Evolutionary conservation across 1,140 invertebrate genomes (phyloP), one percentile per base, ranked within the genome.

Genomic region (Tribolium madens): DNA sequence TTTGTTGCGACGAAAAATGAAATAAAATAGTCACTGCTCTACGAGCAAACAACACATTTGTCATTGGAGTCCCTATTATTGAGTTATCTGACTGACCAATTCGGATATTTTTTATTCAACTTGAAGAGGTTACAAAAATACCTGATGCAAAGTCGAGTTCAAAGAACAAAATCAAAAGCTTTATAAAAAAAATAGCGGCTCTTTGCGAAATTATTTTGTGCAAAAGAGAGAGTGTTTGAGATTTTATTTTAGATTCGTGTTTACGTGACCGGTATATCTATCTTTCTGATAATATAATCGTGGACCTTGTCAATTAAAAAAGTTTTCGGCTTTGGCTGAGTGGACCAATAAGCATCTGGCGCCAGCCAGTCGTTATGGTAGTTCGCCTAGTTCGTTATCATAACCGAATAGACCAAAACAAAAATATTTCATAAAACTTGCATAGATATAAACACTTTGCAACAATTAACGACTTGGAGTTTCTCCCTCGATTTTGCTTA

Each of bases 301-400:
- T 31, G 21, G 57, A 31, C 17, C 10, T 64, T 64, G 57, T 64
- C 57, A 64, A 64, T 64, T 64, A 64, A 64, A 64, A 64, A 64
- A 64, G 57, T 64, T 64, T 64, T 64, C 52, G 57, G 21, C 6
- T 64, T 33, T 12, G 57, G 6, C 57, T 0, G 57, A 64, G 26
- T 21, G 57, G 57, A 31, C 57, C 21, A 33, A 64, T 64, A 64
- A 64, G 48, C 69, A 72, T 72, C 70, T 52, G 70, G 70, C 70
- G 70, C 70, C 70, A 52, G 70, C 17, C 70, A 33, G 46, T 36
- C 70, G 46, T 72, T 72, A 72, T 72, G 13, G 68, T 42, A 72
- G 46, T 64, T 72, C 18, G 46, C 46, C 46, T 52, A 31, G 46
- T 52, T 5, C 70, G 70, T 72, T 72, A 72, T 52, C 70, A 52